A percentile compares a stretch with the other conserved stretches of the same genome.
Evolutionary conservation across 2,888 invertebrate species (phyloP).

Genomic region (Xiphydria camelus): DNA sequence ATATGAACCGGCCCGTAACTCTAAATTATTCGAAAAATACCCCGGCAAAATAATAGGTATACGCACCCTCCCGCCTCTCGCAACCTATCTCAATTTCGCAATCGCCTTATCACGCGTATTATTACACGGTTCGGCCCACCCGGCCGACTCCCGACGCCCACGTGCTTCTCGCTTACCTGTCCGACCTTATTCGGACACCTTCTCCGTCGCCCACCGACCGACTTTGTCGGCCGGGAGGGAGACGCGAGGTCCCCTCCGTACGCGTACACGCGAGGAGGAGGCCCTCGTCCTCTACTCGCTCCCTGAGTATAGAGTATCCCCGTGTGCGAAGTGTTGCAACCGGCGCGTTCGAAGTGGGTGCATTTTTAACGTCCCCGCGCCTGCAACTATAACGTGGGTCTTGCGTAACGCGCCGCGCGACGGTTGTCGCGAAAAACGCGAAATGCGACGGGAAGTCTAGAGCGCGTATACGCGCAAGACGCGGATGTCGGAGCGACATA

Average conservation of each 20-base stretch:
- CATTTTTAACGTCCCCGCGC: constrained; percentile 20
- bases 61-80: background rate
- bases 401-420: constrained; percentile 22
- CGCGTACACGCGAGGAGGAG: constrained; percentile 6
- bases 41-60: too few species aligned
- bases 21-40: too few species aligned
- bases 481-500: too few species aligned
- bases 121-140: constrained; percentile 20
- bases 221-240: constrained; percentile 18
- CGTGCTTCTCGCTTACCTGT: constrained; percentile 32
- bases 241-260: constrained; percentile 10
- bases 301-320: constrained; percentile 3
- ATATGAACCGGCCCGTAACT: too few species aligned
- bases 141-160: constrained; percentile 33
- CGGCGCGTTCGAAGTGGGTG: constrained; percentile 15
- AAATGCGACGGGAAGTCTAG: too few species aligned
- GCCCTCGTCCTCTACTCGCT: background rate
- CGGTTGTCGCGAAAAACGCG: too few species aligned
- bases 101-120: too few species aligned
- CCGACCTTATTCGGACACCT: constrained; percentile 56
- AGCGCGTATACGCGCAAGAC: too few species aligned
- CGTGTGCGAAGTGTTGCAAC: constrained; percentile 5
- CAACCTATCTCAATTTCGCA: constrained; percentile 8
- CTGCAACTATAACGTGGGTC: too few species aligned
- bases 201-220: constrained; percentile 46